Percentiles rank a stretch among this genome's conserved stretches.
Evolutionary conservation across 2,113 vertebrate species (phyloP).

Genomic region (Salminus brasiliensis): DNA sequence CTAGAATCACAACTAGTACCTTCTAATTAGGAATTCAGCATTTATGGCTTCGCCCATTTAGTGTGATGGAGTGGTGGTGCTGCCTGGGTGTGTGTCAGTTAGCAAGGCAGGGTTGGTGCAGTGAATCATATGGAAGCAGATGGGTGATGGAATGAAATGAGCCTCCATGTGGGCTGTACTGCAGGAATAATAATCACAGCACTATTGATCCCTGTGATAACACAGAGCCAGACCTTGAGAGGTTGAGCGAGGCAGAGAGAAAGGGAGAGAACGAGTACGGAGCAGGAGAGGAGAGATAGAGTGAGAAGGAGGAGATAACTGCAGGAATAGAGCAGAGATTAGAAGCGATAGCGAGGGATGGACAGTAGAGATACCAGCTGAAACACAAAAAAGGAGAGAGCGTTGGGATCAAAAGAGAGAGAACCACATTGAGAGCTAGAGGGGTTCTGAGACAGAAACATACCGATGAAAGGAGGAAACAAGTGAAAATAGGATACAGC

Average conservation of each 20-base stretch:
- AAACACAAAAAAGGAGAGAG: not conserved
- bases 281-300: not conserved
- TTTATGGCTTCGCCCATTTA: constrained; percentile 9
- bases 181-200: constrained; percentile 72
- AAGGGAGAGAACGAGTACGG: not conserved
- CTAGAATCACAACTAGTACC: no score
- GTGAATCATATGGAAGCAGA: constrained; percentile 42
- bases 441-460: not conserved
- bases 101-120: constrained; percentile 12
- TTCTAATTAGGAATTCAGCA: not conserved
- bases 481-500: not conserved
- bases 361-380: constrained; percentile 22
- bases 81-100: not conserved
- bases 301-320: constrained; percentile 30
- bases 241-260: not conserved
- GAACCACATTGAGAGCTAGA: not conserved
- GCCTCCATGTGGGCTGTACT: constrained; percentile 59
- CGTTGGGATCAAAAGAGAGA: not conserved
- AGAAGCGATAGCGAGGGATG: constrained; percentile 11
- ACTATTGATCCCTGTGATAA: constrained; percentile 70
- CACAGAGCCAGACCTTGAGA: constrained; percentile 43
- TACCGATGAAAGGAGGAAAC: not conserved
- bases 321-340: constrained; percentile 48
- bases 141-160: constrained; percentile 66
- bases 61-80: not conserved